A percentile compares a stretch with the other conserved stretches of the same genome.
These are phyloP conservation scores for Lerema accius DNA, from an alignment of 1,140 invertebrate species.

Conservation along the genomic window DNA sequence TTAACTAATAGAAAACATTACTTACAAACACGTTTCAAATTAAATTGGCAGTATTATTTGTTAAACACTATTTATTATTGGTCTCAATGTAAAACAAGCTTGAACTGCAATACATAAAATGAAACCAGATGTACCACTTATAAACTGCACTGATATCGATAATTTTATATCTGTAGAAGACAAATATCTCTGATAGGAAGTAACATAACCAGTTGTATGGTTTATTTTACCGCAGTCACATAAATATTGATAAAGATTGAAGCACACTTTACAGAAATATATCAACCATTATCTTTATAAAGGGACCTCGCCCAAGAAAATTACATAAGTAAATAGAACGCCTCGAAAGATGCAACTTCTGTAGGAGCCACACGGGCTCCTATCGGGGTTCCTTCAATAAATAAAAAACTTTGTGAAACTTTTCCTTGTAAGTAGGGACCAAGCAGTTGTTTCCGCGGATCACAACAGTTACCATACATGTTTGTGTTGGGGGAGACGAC, in stretches of 20 bases:
- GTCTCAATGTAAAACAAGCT: not conserved
- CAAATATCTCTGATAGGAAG: not conserved
- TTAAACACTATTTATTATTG: conserved; percentile 2
- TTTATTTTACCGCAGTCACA: not conserved
- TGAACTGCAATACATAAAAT: conserved; percentile 3
- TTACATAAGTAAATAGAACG: not conserved
- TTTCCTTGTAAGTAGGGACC: conserved; percentile 28
- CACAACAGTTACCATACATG: conserved; percentile 33
- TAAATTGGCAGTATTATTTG: too few species aligned
- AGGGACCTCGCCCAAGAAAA: not conserved
- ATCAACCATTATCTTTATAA: not conserved
- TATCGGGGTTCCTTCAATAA: conserved; percentile 17
- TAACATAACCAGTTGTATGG: not conserved
- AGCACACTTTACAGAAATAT: not conserved
- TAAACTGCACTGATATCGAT: conserved; percentile 4
- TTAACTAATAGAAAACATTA: too few species aligned
- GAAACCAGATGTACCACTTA: conserved; percentile 10
- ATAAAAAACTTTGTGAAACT: conserved; percentile 30
- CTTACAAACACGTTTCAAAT: too few species aligned
- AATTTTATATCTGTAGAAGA: conserved; percentile 6
- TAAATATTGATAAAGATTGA: not conserved
- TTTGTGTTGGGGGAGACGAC: conserved; percentile 26
- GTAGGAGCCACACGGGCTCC: not conserved
- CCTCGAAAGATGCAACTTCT: conserved; percentile 9
- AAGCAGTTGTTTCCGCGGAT: conserved; percentile 24